Base-by-base conservation (phyloP, 2,888 invertebrate genomes). In the Halictus ligatus region DNA sequence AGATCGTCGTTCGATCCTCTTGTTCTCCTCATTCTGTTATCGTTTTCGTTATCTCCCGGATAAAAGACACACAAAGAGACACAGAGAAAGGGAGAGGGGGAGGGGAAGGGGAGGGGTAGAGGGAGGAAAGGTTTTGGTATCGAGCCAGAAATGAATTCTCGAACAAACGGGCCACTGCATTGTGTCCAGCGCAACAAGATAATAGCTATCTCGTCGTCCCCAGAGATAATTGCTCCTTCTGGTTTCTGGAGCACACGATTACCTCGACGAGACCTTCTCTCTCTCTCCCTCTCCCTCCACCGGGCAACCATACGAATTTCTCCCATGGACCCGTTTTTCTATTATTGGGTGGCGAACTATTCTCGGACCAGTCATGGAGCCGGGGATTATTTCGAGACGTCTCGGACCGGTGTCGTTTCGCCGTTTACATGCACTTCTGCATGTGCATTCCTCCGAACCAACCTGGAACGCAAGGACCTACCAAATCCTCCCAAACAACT, bases 231-330 rank as follows among this genome's bases (percentile, higher is more conserved):
- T 81, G 75, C 71, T 46, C 25, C 71, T 72, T 69, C 79, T 75
- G 18, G 67, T 89, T 89, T 90, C 79, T 87, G 15, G 83, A 84
- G 46, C 84, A 71, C 10, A n/a, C 77, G 77, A 82, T 85, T 80
- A 81, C 74, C 25, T 6, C 40, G 48, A 83, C 40, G 69, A 25
- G 13, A 4, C 10, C 40, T 35, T 3, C 35, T 35, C 35, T 3
- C 35, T 35, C 35, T 2, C 29, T 60, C 54, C 18, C 50, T 0
- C 50, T 54, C 54, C 6, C 21, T 21, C 21, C 7, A 8, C 54
- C 50, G n/a, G 46, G 69, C 48, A 21, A 29, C 54, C 40, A 46
- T 46, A 75, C 58, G 72, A 74, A 69, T 60, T 78, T 29, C 54
- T 25, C 4, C 35, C 35, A 35, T 43, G 43, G n/a, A 21, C n/a